These are phyloP conservation scores for Himalopsyche japonica DNA, from an alignment of 2,888 invertebrate species.

Conservation along the genomic window DNA sequence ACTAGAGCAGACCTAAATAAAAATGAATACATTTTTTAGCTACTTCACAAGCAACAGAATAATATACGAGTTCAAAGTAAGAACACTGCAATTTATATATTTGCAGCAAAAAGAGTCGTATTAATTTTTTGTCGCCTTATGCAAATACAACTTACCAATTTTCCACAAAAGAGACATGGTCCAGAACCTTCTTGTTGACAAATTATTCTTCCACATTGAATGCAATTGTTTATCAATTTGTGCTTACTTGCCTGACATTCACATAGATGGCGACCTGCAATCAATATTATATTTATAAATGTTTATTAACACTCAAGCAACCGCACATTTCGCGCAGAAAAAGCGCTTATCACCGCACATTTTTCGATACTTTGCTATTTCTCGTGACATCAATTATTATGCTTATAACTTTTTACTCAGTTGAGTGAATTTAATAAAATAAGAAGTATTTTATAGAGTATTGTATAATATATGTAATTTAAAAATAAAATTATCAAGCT, in stretches of 20 bases:
- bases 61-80: neutral
- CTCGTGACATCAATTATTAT: too few relatives aligned
- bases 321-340: too few relatives aligned
- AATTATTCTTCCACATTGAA: constrained; percentile 91
- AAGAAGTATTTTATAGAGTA: too few relatives aligned
- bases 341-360: too few relatives aligned
- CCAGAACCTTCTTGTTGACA: constrained; percentile 97
- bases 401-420: too few relatives aligned
- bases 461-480: too few relatives aligned
- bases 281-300: neutral
- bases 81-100: too few relatives aligned
- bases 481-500: too few relatives aligned
- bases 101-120: too few relatives aligned
- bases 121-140: neutral
- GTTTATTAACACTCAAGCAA: too few relatives aligned
- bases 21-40: constrained; percentile 1
- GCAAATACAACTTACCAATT: constrained; percentile 65
- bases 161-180: constrained; percentile 91
- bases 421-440: too few relatives aligned
- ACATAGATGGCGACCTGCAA: constrained; percentile 80
- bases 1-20: constrained; percentile 66
- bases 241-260: constrained; percentile 93
- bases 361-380: too few relatives aligned
- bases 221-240: constrained; percentile 88
- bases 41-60: neutral